A percentile compares a stretch with the other conserved stretches of the same genome.
Conservation (phyloP, 2,797 vertebrate genomes). For the Acipenser oxyrinchus region DNA sequence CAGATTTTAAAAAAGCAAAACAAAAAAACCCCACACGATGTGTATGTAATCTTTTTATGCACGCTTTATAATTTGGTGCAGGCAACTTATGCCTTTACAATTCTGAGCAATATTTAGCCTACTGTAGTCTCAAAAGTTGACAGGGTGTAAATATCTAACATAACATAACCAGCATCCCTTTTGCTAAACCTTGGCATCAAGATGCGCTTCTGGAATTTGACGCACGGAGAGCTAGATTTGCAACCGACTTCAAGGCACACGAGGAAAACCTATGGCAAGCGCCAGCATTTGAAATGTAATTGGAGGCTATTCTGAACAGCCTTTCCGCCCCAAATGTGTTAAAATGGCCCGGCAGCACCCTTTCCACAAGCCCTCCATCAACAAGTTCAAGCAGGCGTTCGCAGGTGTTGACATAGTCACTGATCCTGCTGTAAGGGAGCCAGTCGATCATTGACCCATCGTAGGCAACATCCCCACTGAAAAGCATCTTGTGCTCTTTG, state of each 20-base stretch:
- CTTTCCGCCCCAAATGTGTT: conserved; percentile 89
- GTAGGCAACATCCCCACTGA: conserved; percentile 90
- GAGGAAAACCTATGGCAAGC: conserved; percentile 84
- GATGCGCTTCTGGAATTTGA: conserved; percentile 72
- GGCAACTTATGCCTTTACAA: no score
- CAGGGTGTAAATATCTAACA: no score
- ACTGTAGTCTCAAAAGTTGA: no score
- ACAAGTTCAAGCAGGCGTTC: conserved; percentile 83
- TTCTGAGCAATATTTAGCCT: no score
- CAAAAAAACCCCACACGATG: no score
- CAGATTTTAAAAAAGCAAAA: no score
- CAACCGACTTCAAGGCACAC: conserved; percentile 77
- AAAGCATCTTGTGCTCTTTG: conserved; percentile 81
- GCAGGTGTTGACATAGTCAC: conserved; percentile 83
- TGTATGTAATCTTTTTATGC: no score
- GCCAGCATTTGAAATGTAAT: conserved; percentile 83
- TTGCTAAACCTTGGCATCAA: conserved; percentile 24
- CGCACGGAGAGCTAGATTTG: conserved; percentile 71
- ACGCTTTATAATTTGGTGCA: no score
- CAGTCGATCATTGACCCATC: conserved; percentile 95
- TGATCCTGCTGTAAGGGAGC: conserved; percentile 88
- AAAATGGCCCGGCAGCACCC: conserved; percentile 90
- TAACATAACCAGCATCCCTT: no score
- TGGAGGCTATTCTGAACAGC: conserved; percentile 75
- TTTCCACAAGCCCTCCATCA: conserved; percentile 78